Evolutionary conservation across 2,797 vertebrate genomes (phyloP).

Genomic region (Pseudochromis fuscus): DNA sequence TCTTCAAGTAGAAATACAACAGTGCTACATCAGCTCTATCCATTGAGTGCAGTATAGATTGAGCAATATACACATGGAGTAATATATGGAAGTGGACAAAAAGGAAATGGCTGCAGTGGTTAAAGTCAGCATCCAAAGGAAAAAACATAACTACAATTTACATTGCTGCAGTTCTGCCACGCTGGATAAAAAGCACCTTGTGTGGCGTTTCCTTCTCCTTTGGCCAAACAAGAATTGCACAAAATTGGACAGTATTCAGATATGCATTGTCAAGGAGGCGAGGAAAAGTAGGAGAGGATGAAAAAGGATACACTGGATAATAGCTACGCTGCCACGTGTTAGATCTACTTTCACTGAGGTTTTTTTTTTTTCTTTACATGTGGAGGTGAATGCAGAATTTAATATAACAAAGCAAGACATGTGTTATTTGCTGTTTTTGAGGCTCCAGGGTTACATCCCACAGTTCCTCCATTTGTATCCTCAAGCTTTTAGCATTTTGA

Average conservation of each 20-base stretch:
- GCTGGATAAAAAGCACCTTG: neutral
- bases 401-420: conserved; percentile 20
- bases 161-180: conserved; percentile 1
- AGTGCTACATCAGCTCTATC: neutral
- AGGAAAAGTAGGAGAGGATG: neutral
- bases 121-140: conserved; percentile 20
- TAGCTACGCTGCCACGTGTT: conserved; percentile 6
- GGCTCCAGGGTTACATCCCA: conserved; percentile 14
- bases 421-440: conserved; percentile 22
- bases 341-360: conserved; percentile 11
- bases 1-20: neutral
- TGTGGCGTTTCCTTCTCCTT: neutral
- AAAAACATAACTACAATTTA: conserved; percentile 42
- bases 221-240: neutral
- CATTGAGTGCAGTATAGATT: neutral
- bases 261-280: neutral
- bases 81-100: conserved; percentile 27
- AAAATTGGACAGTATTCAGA: conserved; percentile 2
- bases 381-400: conserved; percentile 8
- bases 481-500: conserved; percentile 14
- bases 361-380: conserved; percentile 18
- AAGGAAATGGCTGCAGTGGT: conserved; percentile 11
- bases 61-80: neutral
- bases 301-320: neutral
- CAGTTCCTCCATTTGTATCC: conserved; percentile 12